phyloP scores from a whole-genome alignment of 1,140 invertebrate genomes.

The Leptinotarsa lineolata region DNA sequence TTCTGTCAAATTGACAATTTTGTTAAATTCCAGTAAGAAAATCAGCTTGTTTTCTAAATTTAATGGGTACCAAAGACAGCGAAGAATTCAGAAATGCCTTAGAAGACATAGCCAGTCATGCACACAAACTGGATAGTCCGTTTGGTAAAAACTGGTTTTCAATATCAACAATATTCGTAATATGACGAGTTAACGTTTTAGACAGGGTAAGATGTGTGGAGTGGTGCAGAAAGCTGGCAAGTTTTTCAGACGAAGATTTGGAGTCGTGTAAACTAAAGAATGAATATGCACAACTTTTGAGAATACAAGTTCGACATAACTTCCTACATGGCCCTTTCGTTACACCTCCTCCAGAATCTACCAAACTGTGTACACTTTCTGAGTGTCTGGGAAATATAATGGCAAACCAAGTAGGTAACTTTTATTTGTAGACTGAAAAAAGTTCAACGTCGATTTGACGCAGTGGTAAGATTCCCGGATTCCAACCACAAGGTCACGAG shows the following conservation, averaged over 20 bases:
- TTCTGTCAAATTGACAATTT: not conserved
- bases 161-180: not conserved
- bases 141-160: constrained; percentile 46
- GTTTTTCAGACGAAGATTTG: constrained; percentile 54
- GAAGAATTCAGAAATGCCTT: constrained; percentile 52
- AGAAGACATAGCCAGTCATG: constrained; percentile 50
- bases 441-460: too few species aligned
- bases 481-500: too few species aligned
- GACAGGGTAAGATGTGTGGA: constrained; percentile 60
- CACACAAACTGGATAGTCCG: constrained; percentile 47
- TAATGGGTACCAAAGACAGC: constrained; percentile 51
- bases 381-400: constrained; percentile 56
- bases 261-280: constrained; percentile 57
- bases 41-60: not conserved
- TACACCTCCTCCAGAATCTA: constrained; percentile 51
- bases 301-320: constrained; percentile 58
- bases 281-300: constrained; percentile 59
- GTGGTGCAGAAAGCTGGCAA: constrained; percentile 57
- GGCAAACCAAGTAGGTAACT: constrained; percentile 42
- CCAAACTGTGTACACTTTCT: constrained; percentile 51
- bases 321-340: constrained; percentile 58
- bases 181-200: constrained; percentile 34
- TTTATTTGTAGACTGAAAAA: not conserved
- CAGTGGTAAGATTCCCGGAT: not conserved
- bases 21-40: not conserved